These are phyloP conservation scores for Neoseiulus cucumeris DNA, from an alignment of 1,140 invertebrate genomes.

Conservation along the genomic window DNA sequence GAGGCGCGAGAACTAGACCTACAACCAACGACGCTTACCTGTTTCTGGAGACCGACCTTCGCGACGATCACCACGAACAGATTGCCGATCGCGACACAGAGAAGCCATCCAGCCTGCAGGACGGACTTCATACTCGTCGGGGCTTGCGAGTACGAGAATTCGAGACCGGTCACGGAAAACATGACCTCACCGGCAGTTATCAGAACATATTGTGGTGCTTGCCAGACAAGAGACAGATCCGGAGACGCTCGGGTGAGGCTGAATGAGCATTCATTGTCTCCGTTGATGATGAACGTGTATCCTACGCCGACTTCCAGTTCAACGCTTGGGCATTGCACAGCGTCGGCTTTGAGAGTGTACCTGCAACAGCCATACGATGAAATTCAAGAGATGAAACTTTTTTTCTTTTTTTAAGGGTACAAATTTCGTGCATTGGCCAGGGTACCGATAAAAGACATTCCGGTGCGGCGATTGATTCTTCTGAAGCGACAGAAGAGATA, in stretches of 20 bases:
- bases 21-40: conserved; percentile 30
- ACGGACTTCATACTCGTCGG: conserved; percentile 81
- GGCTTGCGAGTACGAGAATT: conserved; percentile 69
- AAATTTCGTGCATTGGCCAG: too few relatives aligned
- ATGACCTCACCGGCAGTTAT: conserved; percentile 66
- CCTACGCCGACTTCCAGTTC: conserved; percentile 15
- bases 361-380: too few relatives aligned
- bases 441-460: too few relatives aligned
- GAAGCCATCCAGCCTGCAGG: conserved; percentile 63
- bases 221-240: conserved; percentile 38
- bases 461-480: too few relatives aligned
- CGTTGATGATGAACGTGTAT: conserved; percentile 13
- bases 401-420: too few relatives aligned
- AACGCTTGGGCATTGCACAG: neutral
- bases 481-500: too few relatives aligned
- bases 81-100: conserved; percentile 77
- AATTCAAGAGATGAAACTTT: too few relatives aligned
- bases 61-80: conserved; percentile 69
- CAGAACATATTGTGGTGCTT: conserved; percentile 65
- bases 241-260: neutral
- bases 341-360: neutral
- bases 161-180: conserved; percentile 72
- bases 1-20: neutral
- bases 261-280: neutral
- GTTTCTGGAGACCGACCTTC: conserved; percentile 38